phyloP scores from a whole-genome alignment of 2,113 vertebrate species.

The Mus spicilegus region DNA sequence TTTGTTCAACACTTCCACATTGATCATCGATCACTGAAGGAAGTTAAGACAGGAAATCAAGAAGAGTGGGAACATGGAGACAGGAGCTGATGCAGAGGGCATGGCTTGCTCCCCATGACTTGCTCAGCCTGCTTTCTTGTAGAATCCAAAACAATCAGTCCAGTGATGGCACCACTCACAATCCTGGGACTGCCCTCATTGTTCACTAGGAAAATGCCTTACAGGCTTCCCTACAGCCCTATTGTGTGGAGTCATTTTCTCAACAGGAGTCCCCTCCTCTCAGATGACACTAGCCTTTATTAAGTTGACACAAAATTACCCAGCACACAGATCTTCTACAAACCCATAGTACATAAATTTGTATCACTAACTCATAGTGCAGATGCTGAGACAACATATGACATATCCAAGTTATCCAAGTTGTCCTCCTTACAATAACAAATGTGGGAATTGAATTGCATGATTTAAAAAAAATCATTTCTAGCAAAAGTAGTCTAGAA shows the following conservation, averaged over 20 bases:
- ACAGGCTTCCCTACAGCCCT: neutral
- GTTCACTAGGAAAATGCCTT: neutral
- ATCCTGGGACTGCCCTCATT: neutral
- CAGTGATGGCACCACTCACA: no score
- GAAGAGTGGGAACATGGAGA: neutral
- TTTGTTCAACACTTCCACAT: neutral
- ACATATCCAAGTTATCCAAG: neutral
- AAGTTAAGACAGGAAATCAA: neutral
- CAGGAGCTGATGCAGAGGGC: neutral
- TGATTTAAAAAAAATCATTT: slow-evolving; percentile 38
- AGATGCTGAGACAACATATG: neutral
- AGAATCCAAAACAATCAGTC: neutral
- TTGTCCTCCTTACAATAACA: slow-evolving; percentile 31
- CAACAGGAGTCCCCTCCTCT: neutral
- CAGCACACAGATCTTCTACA: neutral
- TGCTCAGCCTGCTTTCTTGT: neutral
- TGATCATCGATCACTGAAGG: neutral
- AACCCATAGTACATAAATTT: neutral
- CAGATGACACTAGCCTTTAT: neutral
- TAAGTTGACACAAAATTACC: neutral
- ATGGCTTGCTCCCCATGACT: neutral
- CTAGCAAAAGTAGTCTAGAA: slow-evolving; percentile 24
- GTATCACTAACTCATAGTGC: neutral
- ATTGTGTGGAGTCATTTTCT: neutral
- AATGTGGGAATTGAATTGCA: neutral